Base-by-base conservation (phyloP, 2,888 invertebrate genomes). In the Microplitis deprimator region DNA sequence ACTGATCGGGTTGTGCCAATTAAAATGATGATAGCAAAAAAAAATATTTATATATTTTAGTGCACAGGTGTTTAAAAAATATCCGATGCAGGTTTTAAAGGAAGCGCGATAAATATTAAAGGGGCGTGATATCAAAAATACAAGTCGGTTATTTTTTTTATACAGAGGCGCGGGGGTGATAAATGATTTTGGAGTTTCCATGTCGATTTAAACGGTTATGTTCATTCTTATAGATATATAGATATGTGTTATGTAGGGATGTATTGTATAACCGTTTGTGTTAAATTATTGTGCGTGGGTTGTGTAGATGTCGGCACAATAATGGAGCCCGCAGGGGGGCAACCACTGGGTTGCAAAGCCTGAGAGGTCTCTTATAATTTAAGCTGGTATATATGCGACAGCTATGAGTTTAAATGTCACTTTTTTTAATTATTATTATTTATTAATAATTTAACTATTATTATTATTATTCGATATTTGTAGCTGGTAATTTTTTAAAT, bases 231-330 rank as follows among this genome's bases (percentile, higher is more conserved):
- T 65, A 62, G 2, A 6, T 65, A 73, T 70, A 70, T 62, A 72
- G 2, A 62, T 85, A 82, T 83, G 81, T 82, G 81, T 81, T 83
- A 13, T 50, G 50, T 50, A 50, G 50, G 50, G 50, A 50, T 50
- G 50, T 3, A 50, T 50, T 50, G 50, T 20, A 20, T 17, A 62
- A 65, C 81, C 82, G 84, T 85, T 85, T 85, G 83, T 82, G 84
- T 86, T 85, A 84, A 86, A 87, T 87, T 86, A 86, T 87, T 81
- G 84, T 85, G 82, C 82, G 82, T 81, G 83, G 80, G 82, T 80
- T 77, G 81, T 68, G 75, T 50, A 50, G 50, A 50, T 82, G 82
- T 81, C 84, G 84, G 82, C 84, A 85, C 85, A 84, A 86, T 85
- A 85, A 83, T 82, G 79, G 75, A 76, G 81, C 83, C 84, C 75